These are phyloP conservation scores for Chionis minor DNA, from an alignment of 2,113 vertebrate species.

Conservation along the genomic window DNA sequence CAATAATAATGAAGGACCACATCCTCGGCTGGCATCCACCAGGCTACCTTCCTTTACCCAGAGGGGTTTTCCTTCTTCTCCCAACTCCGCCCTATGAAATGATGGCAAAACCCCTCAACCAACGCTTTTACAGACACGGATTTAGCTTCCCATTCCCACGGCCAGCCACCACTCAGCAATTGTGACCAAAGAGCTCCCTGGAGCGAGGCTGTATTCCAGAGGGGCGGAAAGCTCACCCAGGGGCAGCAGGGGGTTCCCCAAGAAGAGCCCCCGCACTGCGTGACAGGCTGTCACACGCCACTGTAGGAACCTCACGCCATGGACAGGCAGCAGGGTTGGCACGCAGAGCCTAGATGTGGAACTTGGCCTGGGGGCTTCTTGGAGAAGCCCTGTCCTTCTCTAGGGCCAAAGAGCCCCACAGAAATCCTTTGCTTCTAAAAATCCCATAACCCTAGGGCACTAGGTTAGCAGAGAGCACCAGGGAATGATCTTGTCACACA, in stretches of 20 bases:
- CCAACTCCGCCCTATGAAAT: not conserved
- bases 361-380: not conserved
- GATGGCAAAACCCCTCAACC: not conserved
- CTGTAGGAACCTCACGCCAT: not conserved
- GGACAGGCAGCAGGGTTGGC: not conserved
- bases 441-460: not conserved
- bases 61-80: not conserved
- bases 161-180: not conserved
- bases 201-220: not conserved
- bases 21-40: not conserved
- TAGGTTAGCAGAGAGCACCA: not conserved
- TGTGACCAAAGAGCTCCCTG: not conserved
- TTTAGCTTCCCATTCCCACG: not conserved
- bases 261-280: not conserved
- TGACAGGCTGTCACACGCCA: not conserved
- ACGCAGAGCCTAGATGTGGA: not conserved
- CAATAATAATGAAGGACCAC: not conserved
- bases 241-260: not conserved
- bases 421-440: not conserved
- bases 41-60: not conserved
- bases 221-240: not conserved
- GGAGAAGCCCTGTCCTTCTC: not conserved
- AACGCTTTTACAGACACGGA: not conserved
- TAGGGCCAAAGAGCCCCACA: not conserved
- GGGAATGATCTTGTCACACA: not conserved